These are phyloP conservation scores for Leucosticte australis DNA, from an alignment of 2,113 vertebrate genomes.

Conservation along the genomic window DNA sequence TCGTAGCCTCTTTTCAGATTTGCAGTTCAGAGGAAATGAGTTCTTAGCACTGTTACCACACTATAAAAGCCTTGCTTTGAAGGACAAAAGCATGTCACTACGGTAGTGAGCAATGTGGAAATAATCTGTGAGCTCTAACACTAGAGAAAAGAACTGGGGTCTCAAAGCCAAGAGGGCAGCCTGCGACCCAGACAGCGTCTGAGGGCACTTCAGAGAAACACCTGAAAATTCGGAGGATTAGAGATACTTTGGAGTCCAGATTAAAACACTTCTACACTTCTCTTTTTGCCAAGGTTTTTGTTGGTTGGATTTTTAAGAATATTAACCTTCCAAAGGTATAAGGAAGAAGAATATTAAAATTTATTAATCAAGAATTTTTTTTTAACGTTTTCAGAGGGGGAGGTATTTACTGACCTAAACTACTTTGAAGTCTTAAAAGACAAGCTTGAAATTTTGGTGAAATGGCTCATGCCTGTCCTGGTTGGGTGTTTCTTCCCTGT, in stretches of 20 bases:
- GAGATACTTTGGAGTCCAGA: neutral
- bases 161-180: neutral
- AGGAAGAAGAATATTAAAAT: neutral
- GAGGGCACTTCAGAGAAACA: neutral
- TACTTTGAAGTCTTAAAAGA: neutral
- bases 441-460: neutral
- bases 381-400: neutral
- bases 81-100: neutral
- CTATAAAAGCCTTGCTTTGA: neutral
- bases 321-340: neutral
- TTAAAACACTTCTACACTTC: neutral
- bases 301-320: neutral
- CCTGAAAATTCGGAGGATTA: neutral
- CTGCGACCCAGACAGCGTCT: neutral
- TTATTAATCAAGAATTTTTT: neutral
- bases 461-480: neutral
- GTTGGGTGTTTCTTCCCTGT: neutral
- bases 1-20: neutral
- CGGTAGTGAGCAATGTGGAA: neutral
- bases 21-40: conserved; percentile 10
- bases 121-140: neutral
- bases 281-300: neutral
- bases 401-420: neutral
- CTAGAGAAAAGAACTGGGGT: neutral
- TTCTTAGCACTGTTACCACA: neutral